Percentiles rank a stretch among this genome's conserved stretches.
Evolutionary conservation across 2,797 vertebrate species (phyloP).

Genomic region (Hephaestus fuliginosus): DNA sequence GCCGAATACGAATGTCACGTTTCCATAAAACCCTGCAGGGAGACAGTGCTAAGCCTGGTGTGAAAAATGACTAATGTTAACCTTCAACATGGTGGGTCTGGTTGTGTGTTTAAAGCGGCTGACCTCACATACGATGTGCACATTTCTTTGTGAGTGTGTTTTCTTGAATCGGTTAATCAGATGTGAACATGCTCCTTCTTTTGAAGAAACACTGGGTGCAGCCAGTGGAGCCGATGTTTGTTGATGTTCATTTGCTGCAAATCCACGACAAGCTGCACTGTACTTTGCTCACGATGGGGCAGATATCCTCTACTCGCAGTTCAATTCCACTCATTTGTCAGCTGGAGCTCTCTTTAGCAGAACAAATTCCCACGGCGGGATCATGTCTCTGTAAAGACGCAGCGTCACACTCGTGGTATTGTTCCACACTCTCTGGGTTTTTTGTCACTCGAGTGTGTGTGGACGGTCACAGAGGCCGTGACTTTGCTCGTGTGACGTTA

Average conservation of each 20-base stretch:
- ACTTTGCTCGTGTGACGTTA: slow-evolving; percentile 70
- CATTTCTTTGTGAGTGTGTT: slow-evolving; percentile 9
- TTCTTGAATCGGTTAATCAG: slow-evolving; percentile 27
- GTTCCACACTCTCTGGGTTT: slow-evolving; percentile 26
- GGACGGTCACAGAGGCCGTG: slow-evolving; percentile 58
- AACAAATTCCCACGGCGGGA: slow-evolving; percentile 47
- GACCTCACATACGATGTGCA: slow-evolving; percentile 29
- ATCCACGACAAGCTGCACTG: slow-evolving; percentile 40
- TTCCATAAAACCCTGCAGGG: slow-evolving; percentile 62
- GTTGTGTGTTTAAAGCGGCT: slow-evolving; percentile 34
- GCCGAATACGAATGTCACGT: slow-evolving; percentile 61
- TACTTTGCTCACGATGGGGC: slow-evolving; percentile 15
- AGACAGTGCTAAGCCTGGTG: slow-evolving; percentile 50
- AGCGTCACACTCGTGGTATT: slow-evolving; percentile 5
- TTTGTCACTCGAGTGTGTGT: slow-evolving; percentile 46
- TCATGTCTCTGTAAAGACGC: slow-evolving; percentile 33
- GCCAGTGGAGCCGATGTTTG: slow-evolving; percentile 23
- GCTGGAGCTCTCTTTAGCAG: slow-evolving; percentile 31
- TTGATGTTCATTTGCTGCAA: slow-evolving; percentile 49
- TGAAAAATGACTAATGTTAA: slow-evolving; percentile 60
- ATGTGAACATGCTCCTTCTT: slow-evolving; percentile 22
- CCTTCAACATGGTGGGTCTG: slow-evolving; percentile 46
- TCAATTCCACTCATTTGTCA: slow-evolving; percentile 21
- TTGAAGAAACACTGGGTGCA: slow-evolving; percentile 29
- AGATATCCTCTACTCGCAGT: not conserved